These are phyloP conservation scores for Tetramorium parvispinum DNA, from an alignment of 1,140 invertebrate genomes.

Conservation along the genomic window DNA sequence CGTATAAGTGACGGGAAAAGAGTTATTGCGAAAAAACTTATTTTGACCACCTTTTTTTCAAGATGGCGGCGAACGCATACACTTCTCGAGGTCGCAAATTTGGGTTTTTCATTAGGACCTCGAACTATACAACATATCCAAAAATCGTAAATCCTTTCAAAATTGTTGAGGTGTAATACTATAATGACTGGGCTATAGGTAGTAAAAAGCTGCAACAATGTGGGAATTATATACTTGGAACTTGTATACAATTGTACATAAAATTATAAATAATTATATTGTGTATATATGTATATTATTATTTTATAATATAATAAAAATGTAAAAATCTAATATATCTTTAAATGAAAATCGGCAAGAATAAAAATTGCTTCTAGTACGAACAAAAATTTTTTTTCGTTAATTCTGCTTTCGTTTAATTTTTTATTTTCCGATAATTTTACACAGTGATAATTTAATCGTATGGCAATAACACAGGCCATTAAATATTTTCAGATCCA, in stretches of 20 bases:
- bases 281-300: not conserved
- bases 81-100: no score
- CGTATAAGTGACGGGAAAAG: no score
- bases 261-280: conserved; percentile 14
- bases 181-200: not conserved
- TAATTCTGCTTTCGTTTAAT: not conserved
- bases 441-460: not conserved
- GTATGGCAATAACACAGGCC: not conserved
- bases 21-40: no score
- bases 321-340: not conserved
- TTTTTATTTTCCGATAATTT: not conserved
- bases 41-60: no score
- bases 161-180: no score
- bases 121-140: no score
- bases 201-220: not conserved
- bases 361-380: not conserved
- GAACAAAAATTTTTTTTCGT: not conserved
- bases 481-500: conserved; percentile 37
- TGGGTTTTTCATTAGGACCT: no score
- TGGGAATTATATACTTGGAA: not conserved
- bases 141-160: no score
- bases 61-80: no score
- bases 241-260: not conserved
- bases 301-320: not conserved
- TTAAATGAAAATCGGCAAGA: not conserved